Evolutionary conservation across 2,888 invertebrate species (phyloP).

Genomic region (Rhingia campestris): DNA sequence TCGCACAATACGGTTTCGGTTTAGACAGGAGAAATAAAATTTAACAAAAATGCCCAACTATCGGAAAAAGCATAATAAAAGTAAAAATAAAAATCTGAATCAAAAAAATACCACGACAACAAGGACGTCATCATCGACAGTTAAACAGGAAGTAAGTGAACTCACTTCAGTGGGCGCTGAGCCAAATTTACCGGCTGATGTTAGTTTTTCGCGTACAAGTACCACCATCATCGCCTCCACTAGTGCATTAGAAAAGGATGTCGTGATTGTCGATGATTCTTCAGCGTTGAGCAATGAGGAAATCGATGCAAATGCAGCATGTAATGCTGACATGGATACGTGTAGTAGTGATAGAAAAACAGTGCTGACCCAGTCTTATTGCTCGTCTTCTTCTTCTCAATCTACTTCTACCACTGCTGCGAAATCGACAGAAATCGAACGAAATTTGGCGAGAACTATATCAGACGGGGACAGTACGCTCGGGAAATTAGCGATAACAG

Average conservation of each 20-base stretch:
- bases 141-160: constrained; percentile 52
- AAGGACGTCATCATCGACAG: constrained; percentile 49
- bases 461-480: constrained; percentile 48
- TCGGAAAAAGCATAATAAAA: constrained; percentile 78
- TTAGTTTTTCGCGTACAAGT: constrained; percentile 16
- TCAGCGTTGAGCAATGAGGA: constrained; percentile 67
- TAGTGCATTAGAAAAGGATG: constrained; percentile 48
- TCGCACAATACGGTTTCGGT: constrained; percentile 46
- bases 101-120: constrained; percentile 73
- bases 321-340: constrained; percentile 61
- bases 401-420: constrained; percentile 36
- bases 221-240: constrained; percentile 31
- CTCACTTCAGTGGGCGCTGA: constrained; percentile 46
- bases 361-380: constrained; percentile 56
- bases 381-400: constrained; percentile 43
- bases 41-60: constrained; percentile 80
- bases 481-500: constrained; percentile 58
- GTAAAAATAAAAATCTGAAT: constrained; percentile 78
- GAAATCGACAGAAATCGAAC: constrained; percentile 67
- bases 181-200: constrained; percentile 69
- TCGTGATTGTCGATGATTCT: constrained; percentile 57
- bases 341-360: constrained; percentile 56
- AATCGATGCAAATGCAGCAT: constrained; percentile 60
- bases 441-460: constrained; percentile 15
- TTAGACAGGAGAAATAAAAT: background rate